Percentiles rank a stretch among this genome's conserved stretches.
Evolutionary conservation across 1,140 invertebrate species (phyloP).

Genomic region (Campoletis sonorensis): DNA sequence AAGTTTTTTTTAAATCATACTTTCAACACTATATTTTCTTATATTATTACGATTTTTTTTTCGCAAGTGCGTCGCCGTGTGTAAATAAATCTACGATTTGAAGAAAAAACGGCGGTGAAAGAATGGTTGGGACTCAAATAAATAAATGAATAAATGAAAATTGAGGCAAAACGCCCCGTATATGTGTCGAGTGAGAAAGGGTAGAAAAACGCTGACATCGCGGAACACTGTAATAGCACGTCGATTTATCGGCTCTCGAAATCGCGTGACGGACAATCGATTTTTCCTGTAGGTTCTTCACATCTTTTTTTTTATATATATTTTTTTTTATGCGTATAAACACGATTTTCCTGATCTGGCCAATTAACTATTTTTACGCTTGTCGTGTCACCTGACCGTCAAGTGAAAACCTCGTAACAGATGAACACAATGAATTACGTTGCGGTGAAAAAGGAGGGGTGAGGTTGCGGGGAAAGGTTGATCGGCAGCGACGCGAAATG

Average conservation of each 20-base stretch:
- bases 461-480: not conserved
- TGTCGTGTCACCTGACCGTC: not conserved
- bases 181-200: not conserved
- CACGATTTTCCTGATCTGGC: not conserved
- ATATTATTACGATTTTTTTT: too few relatives aligned
- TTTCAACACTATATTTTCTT: too few relatives aligned
- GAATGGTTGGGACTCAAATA: not conserved
- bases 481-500: not conserved
- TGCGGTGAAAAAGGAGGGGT: not conserved
- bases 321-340: not conserved
- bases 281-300: not conserved
- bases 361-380: conserved; percentile 14
- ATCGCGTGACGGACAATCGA: conserved; percentile 8
- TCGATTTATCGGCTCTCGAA: not conserved
- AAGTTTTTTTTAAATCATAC: too few relatives aligned
- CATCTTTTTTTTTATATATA: too few relatives aligned
- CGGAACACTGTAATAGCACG: not conserved
- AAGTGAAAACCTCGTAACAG: not conserved
- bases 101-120: too few relatives aligned
- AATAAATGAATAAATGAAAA: not conserved
- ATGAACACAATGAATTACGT: conserved; percentile 11
- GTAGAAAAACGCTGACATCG: not conserved
- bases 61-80: too few relatives aligned
- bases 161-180: not conserved
- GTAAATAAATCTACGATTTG: too few relatives aligned